Evolutionary conservation across 2,888 invertebrate species (phyloP), one percentile per base, ranked within the genome.

Genomic region (Campopleginae sp.): DNA sequence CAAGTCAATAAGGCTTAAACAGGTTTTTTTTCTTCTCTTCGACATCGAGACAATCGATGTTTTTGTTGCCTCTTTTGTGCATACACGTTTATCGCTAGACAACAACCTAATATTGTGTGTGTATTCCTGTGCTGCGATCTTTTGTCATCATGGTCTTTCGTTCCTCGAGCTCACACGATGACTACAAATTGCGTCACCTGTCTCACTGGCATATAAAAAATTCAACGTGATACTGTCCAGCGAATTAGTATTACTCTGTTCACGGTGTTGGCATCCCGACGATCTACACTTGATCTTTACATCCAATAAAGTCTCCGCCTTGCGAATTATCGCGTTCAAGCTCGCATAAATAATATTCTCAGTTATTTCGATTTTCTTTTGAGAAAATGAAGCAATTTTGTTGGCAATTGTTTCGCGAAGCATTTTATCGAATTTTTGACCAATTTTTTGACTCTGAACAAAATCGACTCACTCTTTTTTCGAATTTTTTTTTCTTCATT

Each of bases 131-230:
- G 19, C 48, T 17, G 19, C 27, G 54, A 7, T 23, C 27, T 58
- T 27, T 58, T 42, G 19, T 72, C 72, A 72, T 44, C 72, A 58
- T 46, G 42, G 48, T 54, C 54, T 54, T 27, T 54, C 44, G 54
- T 44, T 71, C 71, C 23, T 17, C 19, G 27, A 66, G 68, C 27
- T 46, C 54, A 38, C 66, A 65, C 71, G 58, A 65, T 65, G 58
- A 68, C 23, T 63, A 65, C 63, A n/a, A 10, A 27, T 75, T 80
- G 68, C 79, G 79, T 83, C 83, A 83, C 83, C 74, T 79, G 68
- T 63, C 19, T 23, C 31, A 48, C 46, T 51, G 31, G 75, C 71
- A 51, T 76, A 84, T 68, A 76, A 78, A 63, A 76, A 23, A 71
- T 44, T 54, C 23, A 77, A 44, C 31, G 54, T 17, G 54, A 12